Evolutionary conservation across 1,140 invertebrate species (phyloP).

Genomic region (Drosophila chauvacae): DNA sequence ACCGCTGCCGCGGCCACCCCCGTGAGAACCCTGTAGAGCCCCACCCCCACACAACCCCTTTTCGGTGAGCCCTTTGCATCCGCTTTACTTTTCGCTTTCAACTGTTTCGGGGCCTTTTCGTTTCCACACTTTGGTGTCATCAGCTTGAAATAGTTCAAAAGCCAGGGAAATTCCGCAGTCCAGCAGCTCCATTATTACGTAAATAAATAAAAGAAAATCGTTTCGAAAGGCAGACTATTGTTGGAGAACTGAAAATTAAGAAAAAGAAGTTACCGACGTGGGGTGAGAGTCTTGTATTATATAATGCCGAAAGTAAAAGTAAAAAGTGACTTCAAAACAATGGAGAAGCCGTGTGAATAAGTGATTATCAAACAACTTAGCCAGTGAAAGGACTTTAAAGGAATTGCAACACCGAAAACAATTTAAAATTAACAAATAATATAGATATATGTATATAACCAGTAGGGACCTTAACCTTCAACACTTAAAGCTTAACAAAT

Average conservation of each 20-base stretch:
- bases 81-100: slow-evolving; percentile 74
- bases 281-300: slow-evolving; percentile 43
- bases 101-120: slow-evolving; percentile 47
- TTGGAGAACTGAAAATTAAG: neutral
- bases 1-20: slow-evolving; percentile 14
- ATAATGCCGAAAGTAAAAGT: slow-evolving; percentile 59
- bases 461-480: slow-evolving; percentile 12
- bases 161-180: slow-evolving; percentile 30
- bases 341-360: slow-evolving; percentile 37
- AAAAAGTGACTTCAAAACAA: slow-evolving; percentile 48
- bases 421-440: neutral
- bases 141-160: slow-evolving; percentile 65
- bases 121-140: slow-evolving; percentile 64
- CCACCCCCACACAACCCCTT: slow-evolving; percentile 12
- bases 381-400: slow-evolving; percentile 8
- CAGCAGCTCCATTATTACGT: slow-evolving; percentile 56
- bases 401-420: neutral
- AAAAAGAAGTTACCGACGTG: neutral
- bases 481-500: slow-evolving; percentile 13
- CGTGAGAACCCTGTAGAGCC: slow-evolving; percentile 4
- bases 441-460: neutral
- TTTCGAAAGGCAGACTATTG: neutral
- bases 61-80: slow-evolving; percentile 42
- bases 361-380: slow-evolving; percentile 67
- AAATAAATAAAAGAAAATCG: slow-evolving; percentile 48